Percentiles rank a stretch among this genome's conserved stretches.
phyloP scores from a whole-genome alignment of 2,113 vertebrate genomes.

The Microcebus lehilahytsara region DNA sequence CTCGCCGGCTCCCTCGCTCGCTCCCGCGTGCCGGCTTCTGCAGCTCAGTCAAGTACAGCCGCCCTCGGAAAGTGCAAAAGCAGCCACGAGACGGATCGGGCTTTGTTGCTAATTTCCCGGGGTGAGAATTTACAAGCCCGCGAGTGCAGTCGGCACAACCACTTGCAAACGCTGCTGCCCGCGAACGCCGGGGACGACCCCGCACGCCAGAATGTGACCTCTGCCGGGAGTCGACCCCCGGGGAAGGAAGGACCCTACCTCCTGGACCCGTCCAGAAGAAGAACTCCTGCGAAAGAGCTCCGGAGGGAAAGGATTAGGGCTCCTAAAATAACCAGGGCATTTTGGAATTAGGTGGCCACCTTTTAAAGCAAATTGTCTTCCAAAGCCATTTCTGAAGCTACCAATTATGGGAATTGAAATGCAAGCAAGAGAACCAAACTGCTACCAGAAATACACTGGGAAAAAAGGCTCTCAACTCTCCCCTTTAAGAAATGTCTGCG shows the following conservation, averaged over 20 bases:
- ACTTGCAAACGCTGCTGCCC: conserved; percentile 81
- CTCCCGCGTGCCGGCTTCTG: conserved; percentile 76
- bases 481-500: not conserved
- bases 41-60: conserved; percentile 84
- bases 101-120: conserved; percentile 89
- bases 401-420: conserved; percentile 57
- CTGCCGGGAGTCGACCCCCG: conserved; percentile 65
- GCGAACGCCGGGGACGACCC: conserved; percentile 79
- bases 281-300: conserved; percentile 57
- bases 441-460: not conserved
- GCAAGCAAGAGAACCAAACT: conserved; percentile 30
- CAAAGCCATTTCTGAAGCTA: conserved; percentile 38
- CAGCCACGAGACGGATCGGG: conserved; percentile 85
- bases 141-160: conserved; percentile 82
- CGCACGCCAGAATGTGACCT: conserved; percentile 72
- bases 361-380: conserved; percentile 49
- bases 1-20: conserved; percentile 22
- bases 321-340: conserved; percentile 52
- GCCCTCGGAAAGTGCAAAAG: conserved; percentile 85
- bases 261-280: conserved; percentile 57
- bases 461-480: not conserved
- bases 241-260: conserved; percentile 61
- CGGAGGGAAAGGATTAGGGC: not conserved
- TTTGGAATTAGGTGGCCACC: conserved; percentile 19
- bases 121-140: conserved; percentile 86